Evolutionary conservation across 2,888 invertebrate genomes (phyloP).

Genomic region (Stenotaenia linearis): DNA sequence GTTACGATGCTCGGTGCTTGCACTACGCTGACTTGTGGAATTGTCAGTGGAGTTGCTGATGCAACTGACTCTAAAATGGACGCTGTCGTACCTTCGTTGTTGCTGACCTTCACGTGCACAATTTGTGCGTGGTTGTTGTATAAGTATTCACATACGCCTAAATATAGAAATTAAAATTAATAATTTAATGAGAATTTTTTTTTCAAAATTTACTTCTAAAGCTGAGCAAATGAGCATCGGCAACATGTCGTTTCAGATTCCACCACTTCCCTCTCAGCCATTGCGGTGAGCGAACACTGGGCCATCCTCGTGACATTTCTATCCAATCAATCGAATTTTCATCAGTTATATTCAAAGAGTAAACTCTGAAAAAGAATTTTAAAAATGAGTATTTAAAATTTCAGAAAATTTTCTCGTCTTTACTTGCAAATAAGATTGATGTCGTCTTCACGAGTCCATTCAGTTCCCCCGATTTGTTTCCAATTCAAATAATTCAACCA

Average conservation of each 20-base stretch:
- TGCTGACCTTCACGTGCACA: constrained; percentile 39
- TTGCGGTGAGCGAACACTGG: constrained; percentile 50
- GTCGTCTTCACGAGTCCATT: constrained; percentile 51
- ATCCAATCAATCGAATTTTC: constrained; percentile 50
- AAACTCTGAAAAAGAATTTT: constrained; percentile 42
- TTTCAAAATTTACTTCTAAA: constrained; percentile 40
- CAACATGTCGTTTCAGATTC: constrained; percentile 49
- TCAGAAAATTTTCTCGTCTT: not conserved
- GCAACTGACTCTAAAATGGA: constrained; percentile 32
- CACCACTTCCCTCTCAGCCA: constrained; percentile 53
- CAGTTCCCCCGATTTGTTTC: constrained; percentile 50
- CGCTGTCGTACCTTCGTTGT: not conserved
- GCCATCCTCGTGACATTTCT: constrained; percentile 47
- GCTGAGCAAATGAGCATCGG: constrained; percentile 44
- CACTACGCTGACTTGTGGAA: constrained; percentile 32
- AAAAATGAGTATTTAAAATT: not conserved
- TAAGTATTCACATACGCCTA: constrained; percentile 44
- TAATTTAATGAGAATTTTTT: not conserved
- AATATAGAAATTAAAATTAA: constrained; percentile 22
- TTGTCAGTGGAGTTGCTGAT: not conserved
- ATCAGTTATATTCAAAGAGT: constrained; percentile 44
- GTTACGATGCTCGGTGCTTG: constrained; percentile 30
- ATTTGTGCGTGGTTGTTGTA: constrained; percentile 42
- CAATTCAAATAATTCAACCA: constrained; percentile 53
- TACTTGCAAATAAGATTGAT: constrained; percentile 49